Evolutionary conservation across 2,888 invertebrate genomes (phyloP).

Genomic region (Ichneumoninae sp.): DNA sequence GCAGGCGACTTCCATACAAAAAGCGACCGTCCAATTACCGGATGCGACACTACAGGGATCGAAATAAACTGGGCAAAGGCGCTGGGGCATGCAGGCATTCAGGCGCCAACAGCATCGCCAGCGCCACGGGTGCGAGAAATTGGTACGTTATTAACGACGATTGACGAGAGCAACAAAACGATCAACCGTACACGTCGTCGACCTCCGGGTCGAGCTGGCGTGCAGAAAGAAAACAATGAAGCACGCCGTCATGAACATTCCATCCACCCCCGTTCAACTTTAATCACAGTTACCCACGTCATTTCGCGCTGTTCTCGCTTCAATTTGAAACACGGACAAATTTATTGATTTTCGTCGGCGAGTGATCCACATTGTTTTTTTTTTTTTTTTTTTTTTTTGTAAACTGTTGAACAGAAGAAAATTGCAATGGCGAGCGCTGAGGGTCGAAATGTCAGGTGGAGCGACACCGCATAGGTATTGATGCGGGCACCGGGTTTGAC

Average conservation of each 20-base stretch:
- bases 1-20: conserved; percentile 35
- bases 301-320: neutral
- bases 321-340: conserved; percentile 12
- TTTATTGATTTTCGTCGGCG: neutral
- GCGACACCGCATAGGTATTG: neutral
- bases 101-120: conserved; percentile 31
- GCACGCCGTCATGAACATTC: conserved; percentile 20
- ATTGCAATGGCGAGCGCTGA: neutral
- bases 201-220: conserved; percentile 2
- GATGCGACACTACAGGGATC: conserved; percentile 24
- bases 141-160: conserved; percentile 60
- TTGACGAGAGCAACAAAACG: conserved; percentile 45
- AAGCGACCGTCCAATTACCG: conserved; percentile 57
- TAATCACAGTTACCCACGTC: conserved; percentile 4
- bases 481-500: neutral
- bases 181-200: conserved; percentile 39
- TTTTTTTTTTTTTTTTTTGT: neutral
- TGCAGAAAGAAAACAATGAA: conserved; percentile 27
- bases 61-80: conserved; percentile 51
- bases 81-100: conserved; percentile 9
- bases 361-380: neutral
- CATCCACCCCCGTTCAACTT: conserved; percentile 23
- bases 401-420: neutral
- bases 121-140: conserved; percentile 49
- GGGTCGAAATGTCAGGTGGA: neutral